Base-by-base conservation (phyloP, 1,140 invertebrate genomes). In the Rhagoletis zephyria region DNA sequence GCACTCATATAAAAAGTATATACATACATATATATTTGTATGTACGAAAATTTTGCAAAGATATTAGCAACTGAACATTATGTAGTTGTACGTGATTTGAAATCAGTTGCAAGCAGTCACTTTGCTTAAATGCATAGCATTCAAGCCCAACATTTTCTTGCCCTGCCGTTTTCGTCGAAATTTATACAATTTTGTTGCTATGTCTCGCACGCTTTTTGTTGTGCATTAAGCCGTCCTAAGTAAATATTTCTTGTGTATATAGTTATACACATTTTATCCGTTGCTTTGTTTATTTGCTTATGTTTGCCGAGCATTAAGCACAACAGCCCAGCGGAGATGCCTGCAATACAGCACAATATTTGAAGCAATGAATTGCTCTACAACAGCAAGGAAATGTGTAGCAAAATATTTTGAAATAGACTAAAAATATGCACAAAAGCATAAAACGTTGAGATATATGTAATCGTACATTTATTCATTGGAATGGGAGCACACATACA, bases 51-150 rank as follows among this genome's bases (percentile, higher is more conserved):
- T 7, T n/a, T 56, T 56, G 10, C 51, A 56, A 56, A 10, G 51
- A 56, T 56, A 56, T 10, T 6, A 45, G 5, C 67, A 81, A 19
- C 7, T 59, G 45, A 19, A 56, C 16, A 19, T 16, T 70, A 42
- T n/a, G 48, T 70, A 70, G 9, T 42, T 81, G 74, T 81, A 81
- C 74, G 74, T 81, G 74, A 81, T 81, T 81, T 81, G 74, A 81
- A 81, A 81, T 81, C 48, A 81, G 48, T 81, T 81, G n/a, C 74
- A 81, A 81, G 74, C 48, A 59, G 48, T 59, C 48, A 19, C 67
- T 74, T 74, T 74, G 74, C 48, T 81, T 81, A 56, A 77, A 77
- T 81, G 56, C 14, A 56, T 56, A 56, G 51, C 48, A 81, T 81
- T 51, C 48, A 81, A 74, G 48, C 45, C 74, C 14, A 1, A 1